Evolutionary conservation across 2,888 invertebrate species (phyloP).

Genomic region (Ophonus ardosiacus): DNA sequence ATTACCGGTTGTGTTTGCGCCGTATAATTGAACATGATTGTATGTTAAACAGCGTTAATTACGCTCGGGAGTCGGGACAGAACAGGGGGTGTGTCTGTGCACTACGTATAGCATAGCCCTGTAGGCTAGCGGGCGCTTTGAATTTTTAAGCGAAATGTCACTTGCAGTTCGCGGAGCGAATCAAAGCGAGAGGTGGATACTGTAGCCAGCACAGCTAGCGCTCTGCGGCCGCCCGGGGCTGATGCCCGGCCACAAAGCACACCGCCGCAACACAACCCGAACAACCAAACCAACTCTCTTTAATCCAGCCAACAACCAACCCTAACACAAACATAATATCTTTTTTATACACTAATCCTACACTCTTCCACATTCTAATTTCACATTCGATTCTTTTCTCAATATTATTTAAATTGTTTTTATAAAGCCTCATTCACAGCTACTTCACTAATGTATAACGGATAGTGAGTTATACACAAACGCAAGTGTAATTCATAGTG

Average conservation of each 20-base stretch:
- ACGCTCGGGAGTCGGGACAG: conserved; percentile 12
- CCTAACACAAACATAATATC: background rate
- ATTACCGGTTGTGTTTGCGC: conserved; percentile 69
- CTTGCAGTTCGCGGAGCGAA: conserved; percentile 70
- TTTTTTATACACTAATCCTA: no score
- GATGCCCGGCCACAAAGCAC: conserved; percentile 70
- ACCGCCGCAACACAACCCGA: background rate
- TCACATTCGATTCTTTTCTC: no score
- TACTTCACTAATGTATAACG: no score
- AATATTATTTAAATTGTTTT: no score
- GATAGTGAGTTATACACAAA: no score
- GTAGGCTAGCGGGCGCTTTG: conserved; percentile 58
- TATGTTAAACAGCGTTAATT: conserved; percentile 64
- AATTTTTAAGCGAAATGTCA: conserved; percentile 75
- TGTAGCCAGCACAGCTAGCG: conserved; percentile 23
- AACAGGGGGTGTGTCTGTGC: background rate
- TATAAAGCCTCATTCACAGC: no score
- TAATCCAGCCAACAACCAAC: background rate
- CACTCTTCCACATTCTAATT: no score
- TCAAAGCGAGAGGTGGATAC: conserved; percentile 51
- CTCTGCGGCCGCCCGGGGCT: conserved; percentile 66
- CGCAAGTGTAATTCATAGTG: no score
- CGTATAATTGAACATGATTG: conserved; percentile 64
- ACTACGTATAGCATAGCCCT: background rate
- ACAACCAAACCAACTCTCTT: background rate